phyloP scores from a whole-genome alignment of 2,113 vertebrate species.

The Lipophrys pholis region DNA sequence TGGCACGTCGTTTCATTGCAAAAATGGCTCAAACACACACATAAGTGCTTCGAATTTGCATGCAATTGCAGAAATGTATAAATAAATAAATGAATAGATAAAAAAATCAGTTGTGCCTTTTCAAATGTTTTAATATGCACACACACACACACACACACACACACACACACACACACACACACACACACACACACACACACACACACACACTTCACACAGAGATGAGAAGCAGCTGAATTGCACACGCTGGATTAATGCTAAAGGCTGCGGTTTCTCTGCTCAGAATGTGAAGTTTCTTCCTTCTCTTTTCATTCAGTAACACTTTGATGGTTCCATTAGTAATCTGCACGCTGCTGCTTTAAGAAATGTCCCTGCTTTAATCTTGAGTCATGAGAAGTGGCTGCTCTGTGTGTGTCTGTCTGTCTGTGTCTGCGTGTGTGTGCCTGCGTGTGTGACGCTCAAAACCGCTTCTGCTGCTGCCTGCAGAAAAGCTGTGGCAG shows the following conservation, averaged over 20 bases:
- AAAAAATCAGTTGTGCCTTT: too few species aligned
- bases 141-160: neutral
- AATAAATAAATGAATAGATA: neutral
- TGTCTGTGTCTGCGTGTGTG: too few species aligned
- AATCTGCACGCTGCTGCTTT: conserved; percentile 46
- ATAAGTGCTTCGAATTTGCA: conserved; percentile 24
- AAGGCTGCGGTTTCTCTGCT: conserved; percentile 55
- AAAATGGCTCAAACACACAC: too few species aligned
- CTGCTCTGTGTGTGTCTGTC: neutral
- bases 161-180: conserved; percentile 14
- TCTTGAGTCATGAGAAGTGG: conserved; percentile 52
- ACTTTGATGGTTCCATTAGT: conserved; percentile 49
- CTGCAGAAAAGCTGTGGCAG: conserved; percentile 71
- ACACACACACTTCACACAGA: conserved; percentile 30
- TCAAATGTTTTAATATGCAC: neutral
- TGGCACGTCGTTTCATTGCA: neutral
- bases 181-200: neutral
- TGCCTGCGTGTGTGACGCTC: conserved; percentile 18
- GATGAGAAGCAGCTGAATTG: conserved; percentile 53
- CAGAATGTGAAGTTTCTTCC: conserved; percentile 43
- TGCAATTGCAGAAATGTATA: conserved; percentile 37
- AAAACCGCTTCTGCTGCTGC: conserved; percentile 11
- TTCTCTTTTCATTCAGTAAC: conserved; percentile 29
- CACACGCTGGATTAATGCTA: conserved; percentile 60
- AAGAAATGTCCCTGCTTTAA: conserved; percentile 45